Evolutionary conservation across 2,113 vertebrate genomes (phyloP), one percentile per base, ranked within the genome.

Genomic region (Nipponia nippon): DNA sequence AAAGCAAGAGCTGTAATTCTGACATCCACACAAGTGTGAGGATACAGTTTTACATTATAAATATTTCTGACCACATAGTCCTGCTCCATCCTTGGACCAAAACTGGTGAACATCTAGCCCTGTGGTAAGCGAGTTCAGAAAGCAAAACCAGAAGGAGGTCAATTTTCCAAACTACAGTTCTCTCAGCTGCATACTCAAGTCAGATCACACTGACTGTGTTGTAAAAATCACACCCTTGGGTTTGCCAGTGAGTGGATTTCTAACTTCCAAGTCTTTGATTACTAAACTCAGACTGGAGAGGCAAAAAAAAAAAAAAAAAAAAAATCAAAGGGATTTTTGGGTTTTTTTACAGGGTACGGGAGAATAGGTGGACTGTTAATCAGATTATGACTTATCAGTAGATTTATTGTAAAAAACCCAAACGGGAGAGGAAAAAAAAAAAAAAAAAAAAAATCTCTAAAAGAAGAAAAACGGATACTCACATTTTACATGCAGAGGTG

Each of bases 221-320:
- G 13, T 70, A 89, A 89, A 88, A 82, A 88, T 23, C n/a, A 88
- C 12, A 82, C 5, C 7, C 42, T 58, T 58, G 34, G 9, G 36
- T 85, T 67, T 55, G 32, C 13, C 61, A 59, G 20, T 9, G 4
- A 49, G 12, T 23, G 36, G 21, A 61, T 8, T 22, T 58, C 49
- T 52, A 76, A 17, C 3, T 81, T 83, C 10, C 13, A 63, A 38
- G 32, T 65, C n/a, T 58, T 58, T 71, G 11, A 76, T 42, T 70
- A 59, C 26, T 67, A n/a, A 83, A 50, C 36, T 66, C 40, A 53
- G 16, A 52, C 16, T 4, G 4, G 9, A 72, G 4, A 47, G 4
- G 11, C 11, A 6, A 15, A 42, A 49, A 49, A 49, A 7, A 47
- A 59, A 58, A 32, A 30, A 0, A 0, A 5, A 7, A 47, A 59